Percentiles rank a stretch among this genome's conserved stretches.
These are phyloP conservation scores for Coregonus clupeaformis DNA, from an alignment of 2,113 vertebrate genomes.

Conservation along the genomic window DNA sequence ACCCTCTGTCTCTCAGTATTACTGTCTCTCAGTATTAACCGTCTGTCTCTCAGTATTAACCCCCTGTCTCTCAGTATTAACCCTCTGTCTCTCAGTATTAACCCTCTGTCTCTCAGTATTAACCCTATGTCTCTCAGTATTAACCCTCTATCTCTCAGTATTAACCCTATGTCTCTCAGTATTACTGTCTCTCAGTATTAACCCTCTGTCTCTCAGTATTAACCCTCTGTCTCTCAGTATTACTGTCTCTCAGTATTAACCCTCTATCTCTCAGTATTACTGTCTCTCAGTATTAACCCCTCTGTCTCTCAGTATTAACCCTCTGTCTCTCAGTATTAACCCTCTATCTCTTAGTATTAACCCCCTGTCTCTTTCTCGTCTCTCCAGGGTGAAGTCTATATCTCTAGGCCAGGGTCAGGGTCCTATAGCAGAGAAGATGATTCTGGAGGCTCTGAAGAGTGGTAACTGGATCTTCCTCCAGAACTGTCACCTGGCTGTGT, in stretches of 20 bases:
- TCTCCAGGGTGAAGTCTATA: constrained; percentile 78
- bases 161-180: too few relatives aligned
- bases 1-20: too few relatives aligned
- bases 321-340: background rate
- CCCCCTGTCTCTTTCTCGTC: background rate
- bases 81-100: background rate
- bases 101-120: background rate
- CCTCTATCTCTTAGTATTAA: background rate
- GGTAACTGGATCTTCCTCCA: constrained; percentile 84
- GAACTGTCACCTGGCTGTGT: constrained; percentile 82
- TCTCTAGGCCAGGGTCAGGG: constrained; percentile 86
- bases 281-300: too few relatives aligned
- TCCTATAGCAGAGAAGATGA: constrained; percentile 82
- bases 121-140: background rate
- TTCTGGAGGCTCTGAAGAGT: constrained; percentile 71
- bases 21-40: too few relatives aligned
- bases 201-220: background rate
- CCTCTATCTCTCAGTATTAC: background rate
- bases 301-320: background rate
- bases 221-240: background rate
- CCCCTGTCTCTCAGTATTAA: too few relatives aligned
- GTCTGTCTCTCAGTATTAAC: too few relatives aligned
- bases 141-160: too few relatives aligned
- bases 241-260: background rate
- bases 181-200: too few relatives aligned